Evolutionary conservation across 2,113 vertebrate genomes (phyloP).

Genomic region (Daphoenositta chrysoptera): DNA sequence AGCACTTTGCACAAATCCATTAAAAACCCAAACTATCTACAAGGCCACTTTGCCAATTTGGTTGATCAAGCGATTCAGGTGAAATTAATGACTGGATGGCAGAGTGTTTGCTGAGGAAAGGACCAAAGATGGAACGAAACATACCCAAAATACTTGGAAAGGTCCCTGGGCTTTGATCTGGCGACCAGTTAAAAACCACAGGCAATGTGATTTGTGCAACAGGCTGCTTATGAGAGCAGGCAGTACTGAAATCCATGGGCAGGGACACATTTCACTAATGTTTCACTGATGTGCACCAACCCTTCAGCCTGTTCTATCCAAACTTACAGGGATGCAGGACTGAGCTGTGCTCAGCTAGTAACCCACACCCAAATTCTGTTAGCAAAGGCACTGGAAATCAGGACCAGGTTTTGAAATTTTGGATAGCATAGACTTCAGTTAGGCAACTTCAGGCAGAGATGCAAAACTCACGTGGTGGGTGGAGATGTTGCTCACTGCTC

Average conservation of each 20-base stretch:
- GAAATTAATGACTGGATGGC: background rate
- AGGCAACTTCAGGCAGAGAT: background rate
- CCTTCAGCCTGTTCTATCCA: background rate
- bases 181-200: background rate
- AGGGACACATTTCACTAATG: background rate
- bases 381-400: background rate
- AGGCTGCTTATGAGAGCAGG: background rate
- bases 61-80: background rate
- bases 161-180: background rate
- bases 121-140: background rate
- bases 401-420: background rate
- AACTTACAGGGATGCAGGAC: background rate
- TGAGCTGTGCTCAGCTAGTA: background rate
- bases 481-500: background rate
- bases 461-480: accelerated
- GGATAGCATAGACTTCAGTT: background rate
- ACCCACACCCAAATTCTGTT: background rate
- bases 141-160: background rate
- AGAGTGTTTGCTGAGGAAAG: background rate
- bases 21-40: background rate
- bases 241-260: background rate
- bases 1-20: background rate
- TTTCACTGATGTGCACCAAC: background rate
- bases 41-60: background rate
- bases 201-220: background rate